phyloP scores from a whole-genome alignment of 2,888 invertebrate species.

The Caenorhabditis doughertyi region DNA sequence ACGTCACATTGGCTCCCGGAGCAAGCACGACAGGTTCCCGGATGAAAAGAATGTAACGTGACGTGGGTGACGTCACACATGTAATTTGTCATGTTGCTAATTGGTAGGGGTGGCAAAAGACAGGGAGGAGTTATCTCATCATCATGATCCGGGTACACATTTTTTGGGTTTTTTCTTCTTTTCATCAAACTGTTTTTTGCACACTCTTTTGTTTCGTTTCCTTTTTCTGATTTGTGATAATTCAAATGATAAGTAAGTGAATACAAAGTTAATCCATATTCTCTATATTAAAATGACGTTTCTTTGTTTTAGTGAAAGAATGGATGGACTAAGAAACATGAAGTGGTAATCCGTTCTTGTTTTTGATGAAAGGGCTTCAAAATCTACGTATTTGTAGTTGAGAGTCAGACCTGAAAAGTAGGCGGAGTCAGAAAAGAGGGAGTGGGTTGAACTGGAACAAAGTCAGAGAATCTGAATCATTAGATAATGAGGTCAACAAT shows the following conservation, averaged over 20 bases:
- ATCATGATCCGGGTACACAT: not conserved
- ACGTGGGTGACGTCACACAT: constrained; percentile 41
- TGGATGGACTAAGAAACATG: constrained; percentile 34
- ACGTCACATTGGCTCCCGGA: constrained; percentile 50
- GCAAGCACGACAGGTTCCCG: too few relatives aligned
- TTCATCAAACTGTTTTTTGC: not conserved
- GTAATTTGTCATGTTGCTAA: constrained; percentile 59
- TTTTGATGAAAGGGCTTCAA: constrained; percentile 7
- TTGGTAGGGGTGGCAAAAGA: constrained; percentile 33
- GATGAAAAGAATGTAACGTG: constrained; percentile 27
- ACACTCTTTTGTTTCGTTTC: not conserved
- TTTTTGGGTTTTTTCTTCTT: not conserved
- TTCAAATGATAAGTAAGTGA: constrained; percentile 2
- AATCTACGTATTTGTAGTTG: not conserved
- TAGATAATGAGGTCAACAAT: constrained; percentile 3
- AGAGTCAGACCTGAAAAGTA: constrained; percentile 4
- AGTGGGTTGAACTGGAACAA: constrained; percentile 9
- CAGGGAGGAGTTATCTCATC: not conserved
- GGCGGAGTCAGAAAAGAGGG: constrained; percentile 7
- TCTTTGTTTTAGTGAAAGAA: too few relatives aligned
- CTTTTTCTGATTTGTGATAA: constrained; percentile 38
- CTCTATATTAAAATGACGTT: constrained; percentile 14
- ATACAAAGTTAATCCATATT: not conserved
- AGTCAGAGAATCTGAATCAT: not conserved
- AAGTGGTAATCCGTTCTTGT: constrained; percentile 37